These are phyloP conservation scores for Basileuterus tristriatus DNA, from an alignment of 2,797 vertebrate genomes.

Conservation along the genomic window DNA sequence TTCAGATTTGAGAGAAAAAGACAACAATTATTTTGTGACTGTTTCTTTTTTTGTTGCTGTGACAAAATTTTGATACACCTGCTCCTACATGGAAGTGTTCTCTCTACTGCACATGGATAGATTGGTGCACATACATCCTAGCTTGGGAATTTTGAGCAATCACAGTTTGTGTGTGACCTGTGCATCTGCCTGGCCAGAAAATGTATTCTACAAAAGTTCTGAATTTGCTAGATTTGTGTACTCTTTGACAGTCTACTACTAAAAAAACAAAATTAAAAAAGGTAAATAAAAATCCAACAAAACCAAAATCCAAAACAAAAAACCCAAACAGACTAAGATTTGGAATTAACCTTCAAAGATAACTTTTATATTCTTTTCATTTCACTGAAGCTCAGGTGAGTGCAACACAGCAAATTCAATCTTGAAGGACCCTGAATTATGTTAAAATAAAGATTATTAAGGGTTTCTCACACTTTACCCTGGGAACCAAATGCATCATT, in stretches of 20 bases:
- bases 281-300: neutral
- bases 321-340: neutral
- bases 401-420: neutral
- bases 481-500: neutral
- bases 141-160: neutral
- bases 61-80: slow-evolving; percentile 1
- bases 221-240: neutral
- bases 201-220: neutral
- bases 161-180: neutral
- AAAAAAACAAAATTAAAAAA: too few relatives aligned
- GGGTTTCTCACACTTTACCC: neutral
- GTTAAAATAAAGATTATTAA: neutral
- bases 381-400: neutral
- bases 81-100: neutral
- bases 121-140: neutral
- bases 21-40: neutral
- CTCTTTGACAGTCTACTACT: neutral
- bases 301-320: neutral
- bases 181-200: neutral
- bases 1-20: slow-evolving; percentile 28
- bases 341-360: neutral
- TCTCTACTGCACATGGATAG: neutral
- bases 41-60: neutral
- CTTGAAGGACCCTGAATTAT: neutral
- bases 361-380: neutral